phyloP scores from a whole-genome alignment of 1,140 invertebrate genomes.

The Papilio dardanus region DNA sequence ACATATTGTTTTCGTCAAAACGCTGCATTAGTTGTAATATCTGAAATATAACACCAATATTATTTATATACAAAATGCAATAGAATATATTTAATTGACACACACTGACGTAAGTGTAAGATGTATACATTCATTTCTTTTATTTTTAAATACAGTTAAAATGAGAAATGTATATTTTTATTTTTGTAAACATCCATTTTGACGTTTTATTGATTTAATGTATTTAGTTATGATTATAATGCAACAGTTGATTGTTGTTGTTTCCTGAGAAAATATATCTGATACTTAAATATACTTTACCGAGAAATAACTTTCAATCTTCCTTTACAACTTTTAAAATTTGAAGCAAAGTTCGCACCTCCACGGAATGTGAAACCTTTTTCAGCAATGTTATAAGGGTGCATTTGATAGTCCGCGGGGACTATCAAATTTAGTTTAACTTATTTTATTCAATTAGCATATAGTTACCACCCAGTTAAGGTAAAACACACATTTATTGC shows the following conservation, averaged over 20 bases:
- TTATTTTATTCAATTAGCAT: no score
- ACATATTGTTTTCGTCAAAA: background rate
- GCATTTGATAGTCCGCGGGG: no score
- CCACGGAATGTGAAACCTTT: no score
- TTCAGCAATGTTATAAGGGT: no score
- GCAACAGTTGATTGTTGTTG: background rate
- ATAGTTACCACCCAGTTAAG: no score
- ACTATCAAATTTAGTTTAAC: no score
- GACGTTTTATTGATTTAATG: background rate
- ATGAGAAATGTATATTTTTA: constrained; percentile 10
- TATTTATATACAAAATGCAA: constrained; percentile 10
- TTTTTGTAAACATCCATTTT: background rate
- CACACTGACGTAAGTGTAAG: background rate
- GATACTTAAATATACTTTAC: background rate
- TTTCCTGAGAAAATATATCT: background rate
- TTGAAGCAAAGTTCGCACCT: no score
- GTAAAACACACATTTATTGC: no score
- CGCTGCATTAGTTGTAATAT: background rate
- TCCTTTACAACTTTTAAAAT: background rate
- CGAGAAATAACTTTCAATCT: background rate
- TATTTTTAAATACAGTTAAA: background rate
- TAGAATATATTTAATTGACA: background rate
- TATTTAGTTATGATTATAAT: background rate
- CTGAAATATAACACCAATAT: background rate
- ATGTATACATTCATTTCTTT: constrained; percentile 1